Percentiles rank a stretch among this genome's conserved stretches.
These are phyloP conservation scores for Planiliza haematocheilus DNA, from an alignment of 2,113 vertebrate genomes.

Conservation along the genomic window DNA sequence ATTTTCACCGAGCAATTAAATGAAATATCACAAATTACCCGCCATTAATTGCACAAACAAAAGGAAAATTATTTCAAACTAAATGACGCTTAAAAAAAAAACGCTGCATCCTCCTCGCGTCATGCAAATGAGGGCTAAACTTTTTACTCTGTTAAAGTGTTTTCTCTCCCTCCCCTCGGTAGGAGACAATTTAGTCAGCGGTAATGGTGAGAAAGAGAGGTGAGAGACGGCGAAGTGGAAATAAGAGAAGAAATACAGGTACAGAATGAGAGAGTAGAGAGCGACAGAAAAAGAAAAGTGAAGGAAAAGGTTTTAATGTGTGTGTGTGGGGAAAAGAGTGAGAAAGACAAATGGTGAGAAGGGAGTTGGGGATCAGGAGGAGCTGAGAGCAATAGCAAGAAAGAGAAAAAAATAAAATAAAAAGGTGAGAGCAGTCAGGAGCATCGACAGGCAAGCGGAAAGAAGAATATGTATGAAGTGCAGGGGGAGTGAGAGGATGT, in stretches of 20 bases:
- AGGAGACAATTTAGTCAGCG: neutral
- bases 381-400: constrained; percentile 24
- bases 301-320: constrained; percentile 9
- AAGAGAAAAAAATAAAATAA: too few relatives aligned
- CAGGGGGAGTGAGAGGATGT: constrained; percentile 7
- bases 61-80: constrained; percentile 16
- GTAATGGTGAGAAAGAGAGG: constrained; percentile 2
- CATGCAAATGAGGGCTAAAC: constrained; percentile 4
- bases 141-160: neutral
- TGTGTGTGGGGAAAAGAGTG: neutral
- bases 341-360: constrained; percentile 31
- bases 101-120: neutral
- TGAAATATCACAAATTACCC: constrained; percentile 32
- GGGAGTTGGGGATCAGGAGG: constrained; percentile 20
- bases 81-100: constrained; percentile 11
- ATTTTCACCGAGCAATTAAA: constrained; percentile 26
- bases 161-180: neutral
- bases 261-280: neutral
- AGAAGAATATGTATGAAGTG: constrained; percentile 14
- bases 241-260: constrained; percentile 2
- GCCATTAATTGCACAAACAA: constrained; percentile 26
- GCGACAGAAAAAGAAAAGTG: neutral
- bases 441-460: constrained; percentile 2
- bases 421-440: constrained; percentile 25
- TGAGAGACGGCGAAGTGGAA: constrained; percentile 9